Base-by-base conservation (phyloP, 2,113 vertebrate species). In the Euleptes europaea region DNA sequence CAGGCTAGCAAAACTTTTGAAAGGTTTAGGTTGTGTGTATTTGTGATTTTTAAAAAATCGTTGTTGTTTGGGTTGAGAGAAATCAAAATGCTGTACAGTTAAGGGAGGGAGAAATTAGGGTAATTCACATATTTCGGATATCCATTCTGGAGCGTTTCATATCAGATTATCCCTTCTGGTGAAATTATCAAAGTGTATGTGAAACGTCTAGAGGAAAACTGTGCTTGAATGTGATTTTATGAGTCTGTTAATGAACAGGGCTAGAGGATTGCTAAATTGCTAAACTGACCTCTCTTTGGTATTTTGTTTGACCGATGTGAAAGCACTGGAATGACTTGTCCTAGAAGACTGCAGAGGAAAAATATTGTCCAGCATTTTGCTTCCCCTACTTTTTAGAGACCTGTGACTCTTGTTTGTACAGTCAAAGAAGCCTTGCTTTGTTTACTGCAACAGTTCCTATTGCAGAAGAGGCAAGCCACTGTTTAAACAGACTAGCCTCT, bases 271-370 rank as follows among this genome's bases (percentile, higher is more conserved):
- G 65, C 84, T 87, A 86, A 89, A 86, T 89, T 88, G 91, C n/a
- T n/a, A n/a, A n/a, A 80, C 75, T 90, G 78, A 90, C 87, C 86
- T 94, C 87, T 91, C 14, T 35, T 28, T 88, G 90, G 84, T 85
- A 51, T 83, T 26, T 86, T 90, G 85, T 73, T 79, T 90, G 86
- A 85, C 74, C 15, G 0, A 72, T 49, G 88, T 84, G 86, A 85
- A 92, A 94, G 91, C 93, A 93, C 94, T 93, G 91, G 89, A 82
- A 88, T 89, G 89, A 28, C 49, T 87, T 93, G 81, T 87, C 80
- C 0, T 33, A 0, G 71, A 91, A 85, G 60, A 79, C 92, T 90
- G 90, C 84, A 49, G 84, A 93, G 69, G 73, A 73, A 88, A 28
- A 90, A 92, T 86, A 79, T 14, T 83, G 81, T 77, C 83, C 84